These are phyloP conservation scores for Ophioninae sp. DNA, from an alignment of 2,888 invertebrate genomes.

Conservation along the genomic window DNA sequence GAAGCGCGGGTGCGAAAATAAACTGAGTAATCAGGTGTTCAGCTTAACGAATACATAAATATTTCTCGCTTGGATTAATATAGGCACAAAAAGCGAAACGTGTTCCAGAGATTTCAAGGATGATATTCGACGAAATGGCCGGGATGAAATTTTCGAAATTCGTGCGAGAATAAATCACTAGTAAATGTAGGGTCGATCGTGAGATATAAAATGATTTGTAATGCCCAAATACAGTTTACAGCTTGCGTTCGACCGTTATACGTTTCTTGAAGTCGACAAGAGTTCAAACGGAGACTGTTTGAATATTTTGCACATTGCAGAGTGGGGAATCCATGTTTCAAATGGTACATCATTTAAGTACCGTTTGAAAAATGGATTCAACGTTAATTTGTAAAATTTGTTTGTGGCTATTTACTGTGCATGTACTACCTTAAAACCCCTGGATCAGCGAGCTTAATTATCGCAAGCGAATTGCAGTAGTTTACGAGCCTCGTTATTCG, in stretches of 20 bases:
- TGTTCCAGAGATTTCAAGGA: neutral
- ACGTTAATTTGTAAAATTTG: no score
- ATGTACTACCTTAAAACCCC: neutral
- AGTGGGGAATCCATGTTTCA: neutral
- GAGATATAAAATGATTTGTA: neutral
- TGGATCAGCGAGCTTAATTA: neutral
- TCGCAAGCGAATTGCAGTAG: neutral
- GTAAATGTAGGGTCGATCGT: neutral
- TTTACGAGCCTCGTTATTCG: neutral
- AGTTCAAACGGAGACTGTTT: neutral
- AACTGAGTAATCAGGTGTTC: neutral
- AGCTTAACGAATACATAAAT: neutral
- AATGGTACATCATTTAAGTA: no score
- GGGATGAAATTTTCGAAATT: no score
- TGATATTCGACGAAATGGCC: neutral
- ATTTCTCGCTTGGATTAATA: neutral
- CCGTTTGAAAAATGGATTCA: no score
- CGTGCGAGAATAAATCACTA: neutral
- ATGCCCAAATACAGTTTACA: neutral
- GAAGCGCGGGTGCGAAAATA: neutral
- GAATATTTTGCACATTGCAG: neutral
- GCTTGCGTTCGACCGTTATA: neutral
- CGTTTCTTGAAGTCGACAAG: neutral
- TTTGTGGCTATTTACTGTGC: neutral
- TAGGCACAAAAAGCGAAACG: neutral